Evolutionary conservation across 2,888 invertebrate species (phyloP), one percentile per base, ranked within the genome.

Genomic region (Dynastes grantii): DNA sequence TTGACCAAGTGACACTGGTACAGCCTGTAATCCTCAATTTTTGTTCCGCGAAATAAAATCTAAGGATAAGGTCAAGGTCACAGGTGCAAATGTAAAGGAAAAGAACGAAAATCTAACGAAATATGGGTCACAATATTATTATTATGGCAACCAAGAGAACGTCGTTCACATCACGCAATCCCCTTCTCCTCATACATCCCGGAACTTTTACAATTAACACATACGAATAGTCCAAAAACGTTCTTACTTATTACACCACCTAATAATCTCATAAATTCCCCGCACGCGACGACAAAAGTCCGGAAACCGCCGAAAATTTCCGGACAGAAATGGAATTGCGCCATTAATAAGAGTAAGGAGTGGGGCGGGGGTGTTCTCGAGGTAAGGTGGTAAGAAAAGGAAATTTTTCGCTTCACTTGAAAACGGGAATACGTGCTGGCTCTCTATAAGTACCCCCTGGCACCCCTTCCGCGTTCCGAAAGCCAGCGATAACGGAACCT

Each of bases 281-380:
- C 9, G 1, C 63, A 9, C 22, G 13, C 29, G 63, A 16, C 29
- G 5, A 29, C 63, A 29, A 32, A 63, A 63, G 11, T 5, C 1
- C 63, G 11, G 27, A 22, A 29, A 2, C 63, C 29, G 27, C 32
- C 63, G 29, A 13, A 65, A 65, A 37, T 29, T 49, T 11, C 45
- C 49, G 67, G 49, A 49, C 49, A 27, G 67, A 68, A 68, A 29
- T 49, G 5, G 67, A 68, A 68, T 68, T 49, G 49, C 49, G 11
- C 68, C 27, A 68, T 68, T 68, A 68, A 68, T 68, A 68, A 51
- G 51, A 51, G n/a, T 49, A 68, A 51, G n/a, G 68, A 68, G 68
- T 29, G 29, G 68, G 29, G 40, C 65, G 65, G n/a, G 37, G 11
- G 13, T 51, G 29, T 68, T 51, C 68, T 6, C 32, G 32, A 37